These are phyloP conservation scores for Amphiprion ocellaris DNA, from an alignment of 2,113 vertebrate species.

Conservation along the genomic window DNA sequence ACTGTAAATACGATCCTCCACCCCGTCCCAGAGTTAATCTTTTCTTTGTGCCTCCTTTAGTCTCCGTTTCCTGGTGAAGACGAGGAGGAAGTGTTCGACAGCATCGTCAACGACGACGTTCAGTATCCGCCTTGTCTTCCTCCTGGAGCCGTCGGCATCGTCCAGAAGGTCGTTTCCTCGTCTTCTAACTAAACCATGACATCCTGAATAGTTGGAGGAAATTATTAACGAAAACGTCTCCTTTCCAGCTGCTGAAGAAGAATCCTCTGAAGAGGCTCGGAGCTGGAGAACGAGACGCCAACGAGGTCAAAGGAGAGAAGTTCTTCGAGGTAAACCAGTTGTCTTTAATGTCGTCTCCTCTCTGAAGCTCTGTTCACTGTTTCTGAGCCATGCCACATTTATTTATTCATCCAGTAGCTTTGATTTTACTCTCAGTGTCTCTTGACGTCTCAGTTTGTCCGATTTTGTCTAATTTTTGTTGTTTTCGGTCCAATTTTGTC, in stretches of 20 bases:
- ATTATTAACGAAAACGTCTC: no score
- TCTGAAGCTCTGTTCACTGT: not conserved
- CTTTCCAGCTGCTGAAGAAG: slow-evolving; percentile 90
- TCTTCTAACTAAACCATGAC: no score
- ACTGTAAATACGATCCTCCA: no score
- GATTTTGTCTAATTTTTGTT: no score
- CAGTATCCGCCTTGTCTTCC: slow-evolving; percentile 90
- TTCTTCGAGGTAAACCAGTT: slow-evolving; percentile 89
- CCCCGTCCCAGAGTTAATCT: no score
- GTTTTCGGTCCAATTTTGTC: no score
- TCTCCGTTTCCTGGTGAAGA: slow-evolving; percentile 97
- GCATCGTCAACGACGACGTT: slow-evolving; percentile 93
- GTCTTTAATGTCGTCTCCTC: not conserved
- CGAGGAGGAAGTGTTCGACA: slow-evolving; percentile 98
- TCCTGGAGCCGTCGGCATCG: slow-evolving; percentile 86
- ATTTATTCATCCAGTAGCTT: no score
- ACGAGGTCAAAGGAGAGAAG: slow-evolving; percentile 92
- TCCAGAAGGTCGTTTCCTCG: slow-evolving; percentile 87
- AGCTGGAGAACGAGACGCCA: slow-evolving; percentile 89
- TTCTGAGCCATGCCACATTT: no score
- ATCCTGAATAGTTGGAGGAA: no score
- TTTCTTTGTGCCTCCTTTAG: slow-evolving; percentile 62
- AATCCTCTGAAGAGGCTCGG: slow-evolving; percentile 92
- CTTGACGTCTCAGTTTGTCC: no score
- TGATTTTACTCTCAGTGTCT: no score